Evolutionary conservation across 2,888 invertebrate species (phyloP).

Genomic region (Podabrus alpinus): DNA sequence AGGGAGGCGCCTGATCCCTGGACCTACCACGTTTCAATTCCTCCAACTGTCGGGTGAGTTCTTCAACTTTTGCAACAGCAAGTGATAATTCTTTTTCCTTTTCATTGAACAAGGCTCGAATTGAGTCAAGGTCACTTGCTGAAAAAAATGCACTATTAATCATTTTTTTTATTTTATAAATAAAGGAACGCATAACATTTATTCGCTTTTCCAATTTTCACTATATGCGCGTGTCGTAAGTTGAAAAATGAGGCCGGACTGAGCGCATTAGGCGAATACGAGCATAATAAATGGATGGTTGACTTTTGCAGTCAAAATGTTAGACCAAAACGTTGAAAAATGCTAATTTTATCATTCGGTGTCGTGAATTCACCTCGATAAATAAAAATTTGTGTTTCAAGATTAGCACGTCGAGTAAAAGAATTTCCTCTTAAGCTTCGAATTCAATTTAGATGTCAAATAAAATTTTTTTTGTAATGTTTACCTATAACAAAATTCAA

Average conservation of each 20-base stretch:
- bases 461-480: neutral
- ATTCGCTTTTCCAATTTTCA: neutral
- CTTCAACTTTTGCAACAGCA: slow-evolving; percentile 98
- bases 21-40: slow-evolving; percentile 76
- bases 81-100: slow-evolving; percentile 95
- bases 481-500: neutral
- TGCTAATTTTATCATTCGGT: neutral
- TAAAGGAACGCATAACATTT: neutral
- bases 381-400: neutral
- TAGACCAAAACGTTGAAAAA: neutral
- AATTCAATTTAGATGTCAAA: neutral
- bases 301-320: neutral
- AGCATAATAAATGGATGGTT: neutral
- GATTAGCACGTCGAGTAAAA: neutral
- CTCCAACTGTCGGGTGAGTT: slow-evolving; percentile 92
- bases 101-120: slow-evolving; percentile 93
- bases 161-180: neutral
- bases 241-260: neutral
- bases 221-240: neutral
- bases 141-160: slow-evolving; percentile 48
- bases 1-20: slow-evolving; percentile 64
- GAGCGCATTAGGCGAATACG: neutral
- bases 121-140: slow-evolving; percentile 96
- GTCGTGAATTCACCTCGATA: neutral
- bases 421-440: neutral